Conservation (phyloP, 2,888 invertebrate species). For the Acholoe squamosa region DNA sequence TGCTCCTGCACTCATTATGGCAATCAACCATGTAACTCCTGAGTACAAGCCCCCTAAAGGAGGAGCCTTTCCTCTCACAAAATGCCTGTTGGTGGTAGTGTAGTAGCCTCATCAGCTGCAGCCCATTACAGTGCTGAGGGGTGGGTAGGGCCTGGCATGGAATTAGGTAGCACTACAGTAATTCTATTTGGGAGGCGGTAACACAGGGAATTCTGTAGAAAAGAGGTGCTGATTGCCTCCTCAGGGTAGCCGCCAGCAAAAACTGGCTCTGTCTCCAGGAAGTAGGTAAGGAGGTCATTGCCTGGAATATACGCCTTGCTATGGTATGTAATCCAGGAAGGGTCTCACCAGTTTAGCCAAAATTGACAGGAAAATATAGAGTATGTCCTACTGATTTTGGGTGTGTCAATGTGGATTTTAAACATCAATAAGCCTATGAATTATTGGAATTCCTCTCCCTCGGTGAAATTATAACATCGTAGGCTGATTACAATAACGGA, state of each 20-base stretch:
- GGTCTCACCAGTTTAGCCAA: too few relatives aligned
- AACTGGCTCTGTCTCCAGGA: not conserved
- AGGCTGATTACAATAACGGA: too few relatives aligned
- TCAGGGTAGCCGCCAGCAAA: not conserved
- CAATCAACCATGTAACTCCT: not conserved
- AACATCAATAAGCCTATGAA: too few relatives aligned
- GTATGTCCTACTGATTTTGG: too few relatives aligned
- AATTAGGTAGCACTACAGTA: not conserved
- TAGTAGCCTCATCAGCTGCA: not conserved
- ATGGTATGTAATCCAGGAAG: too few relatives aligned
- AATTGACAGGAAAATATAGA: too few relatives aligned
- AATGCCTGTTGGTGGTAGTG: not conserved
- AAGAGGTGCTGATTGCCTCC: not conserved
- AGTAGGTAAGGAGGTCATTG: not conserved
- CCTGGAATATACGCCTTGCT: too few relatives aligned
- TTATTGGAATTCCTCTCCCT: too few relatives aligned
- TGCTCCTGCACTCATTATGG: slow-evolving; percentile 19
- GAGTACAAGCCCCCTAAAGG: not conserved
- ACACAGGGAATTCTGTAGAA: not conserved
- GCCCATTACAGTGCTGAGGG: not conserved
- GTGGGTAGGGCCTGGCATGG: not conserved
- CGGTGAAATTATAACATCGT: too few relatives aligned
- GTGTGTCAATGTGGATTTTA: too few relatives aligned
- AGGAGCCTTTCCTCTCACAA: not conserved
- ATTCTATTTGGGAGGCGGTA: slow-evolving; percentile 5